These are phyloP conservation scores for Volucella zonaria DNA, from an alignment of 2,888 invertebrate species.

Conservation along the genomic window DNA sequence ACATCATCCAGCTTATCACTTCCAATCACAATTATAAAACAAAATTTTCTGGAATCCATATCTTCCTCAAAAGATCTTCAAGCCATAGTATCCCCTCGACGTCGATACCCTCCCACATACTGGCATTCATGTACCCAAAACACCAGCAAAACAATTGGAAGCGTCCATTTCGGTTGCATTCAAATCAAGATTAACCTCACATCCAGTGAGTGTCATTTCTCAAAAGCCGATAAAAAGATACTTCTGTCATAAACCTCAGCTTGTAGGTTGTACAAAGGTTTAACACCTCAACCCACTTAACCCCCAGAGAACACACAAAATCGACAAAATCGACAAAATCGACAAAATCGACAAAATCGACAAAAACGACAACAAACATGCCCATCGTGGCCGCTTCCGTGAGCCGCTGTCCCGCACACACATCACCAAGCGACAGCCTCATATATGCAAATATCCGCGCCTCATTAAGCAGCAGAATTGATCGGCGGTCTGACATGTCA, in stretches of 20 bases:
- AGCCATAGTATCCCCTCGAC: background rate
- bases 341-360: conserved; percentile 7
- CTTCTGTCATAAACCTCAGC: conserved; percentile 66
- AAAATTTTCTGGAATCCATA: conserved; percentile 64
- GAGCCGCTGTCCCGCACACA: conserved; percentile 24
- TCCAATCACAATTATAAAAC: conserved; percentile 67
- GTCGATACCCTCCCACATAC: conserved; percentile 19
- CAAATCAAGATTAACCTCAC: conserved; percentile 69
- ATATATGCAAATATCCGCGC: conserved; percentile 74
- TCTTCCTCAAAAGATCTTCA: conserved; percentile 48
- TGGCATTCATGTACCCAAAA: conserved; percentile 14
- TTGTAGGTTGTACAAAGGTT: conserved; percentile 73
- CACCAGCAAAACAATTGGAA: conserved; percentile 56
- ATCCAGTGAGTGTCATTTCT: conserved; percentile 65
- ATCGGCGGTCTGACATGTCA: conserved; percentile 76
- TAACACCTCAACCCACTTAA: conserved; percentile 73
- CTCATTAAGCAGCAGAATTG: conserved; percentile 82
- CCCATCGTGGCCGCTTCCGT: conserved; percentile 38
- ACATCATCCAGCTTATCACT: conserved; percentile 46
- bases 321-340: conserved; percentile 14
- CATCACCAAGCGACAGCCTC: conserved; percentile 17
- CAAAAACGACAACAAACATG: conserved; percentile 2
- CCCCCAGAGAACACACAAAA: conserved; percentile 33
- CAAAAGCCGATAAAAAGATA: conserved; percentile 69
- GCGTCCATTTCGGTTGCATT: conserved; percentile 70